Evolutionary conservation across 2,888 invertebrate genomes (phyloP).

Genomic region (Drosophila pseudotakahashii): DNA sequence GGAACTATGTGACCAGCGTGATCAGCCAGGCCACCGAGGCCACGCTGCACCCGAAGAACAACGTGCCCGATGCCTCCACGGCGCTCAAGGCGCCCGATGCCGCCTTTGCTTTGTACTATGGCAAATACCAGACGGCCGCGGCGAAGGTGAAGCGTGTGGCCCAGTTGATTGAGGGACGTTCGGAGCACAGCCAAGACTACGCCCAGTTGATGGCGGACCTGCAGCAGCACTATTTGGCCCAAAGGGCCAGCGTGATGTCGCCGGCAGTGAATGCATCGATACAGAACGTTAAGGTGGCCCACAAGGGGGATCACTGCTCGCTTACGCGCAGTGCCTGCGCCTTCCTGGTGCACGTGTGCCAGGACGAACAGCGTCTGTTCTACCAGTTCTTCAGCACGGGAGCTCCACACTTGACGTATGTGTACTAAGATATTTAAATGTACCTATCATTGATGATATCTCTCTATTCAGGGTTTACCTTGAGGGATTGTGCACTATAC

Average conservation of each 20-base stretch:
- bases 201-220: constrained; percentile 90
- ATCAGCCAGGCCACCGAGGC: constrained; percentile 92
- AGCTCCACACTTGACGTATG: constrained; percentile 88
- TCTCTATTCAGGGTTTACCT: constrained; percentile 88
- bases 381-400: constrained; percentile 93
- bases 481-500: constrained; percentile 92
- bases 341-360: constrained; percentile 95
- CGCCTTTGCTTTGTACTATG: constrained; percentile 94
- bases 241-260: constrained; percentile 88
- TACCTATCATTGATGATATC: background rate
- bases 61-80: constrained; percentile 39
- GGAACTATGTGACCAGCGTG: constrained; percentile 91
- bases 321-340: constrained; percentile 94
- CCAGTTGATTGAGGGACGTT: constrained; percentile 91
- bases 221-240: constrained; percentile 92
- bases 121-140: constrained; percentile 97
- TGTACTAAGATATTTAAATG: constrained; percentile 4
- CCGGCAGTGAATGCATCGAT: constrained; percentile 90
- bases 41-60: constrained; percentile 85
- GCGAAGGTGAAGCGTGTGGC: constrained; percentile 93
- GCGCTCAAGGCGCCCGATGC: constrained; percentile 86
- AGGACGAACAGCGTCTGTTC: constrained; percentile 96
- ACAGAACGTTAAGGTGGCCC: constrained; percentile 87
- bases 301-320: constrained; percentile 91
- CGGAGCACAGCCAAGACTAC: constrained; percentile 90